Evolutionary conservation across 2,888 invertebrate species (phyloP), one percentile per base, ranked within the genome.

Genomic region (Campopleginae sp.): DNA sequence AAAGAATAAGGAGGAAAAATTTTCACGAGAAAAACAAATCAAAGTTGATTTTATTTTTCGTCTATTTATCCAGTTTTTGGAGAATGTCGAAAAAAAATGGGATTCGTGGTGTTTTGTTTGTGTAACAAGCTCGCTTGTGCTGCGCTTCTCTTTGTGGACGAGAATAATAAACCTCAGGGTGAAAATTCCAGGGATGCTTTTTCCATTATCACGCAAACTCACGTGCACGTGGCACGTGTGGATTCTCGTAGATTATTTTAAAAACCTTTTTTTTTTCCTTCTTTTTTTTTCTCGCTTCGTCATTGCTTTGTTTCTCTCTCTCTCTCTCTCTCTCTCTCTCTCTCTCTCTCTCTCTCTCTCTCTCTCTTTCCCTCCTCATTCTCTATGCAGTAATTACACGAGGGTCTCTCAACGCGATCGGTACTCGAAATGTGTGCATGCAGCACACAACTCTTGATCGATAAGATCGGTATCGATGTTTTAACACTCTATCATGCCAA

Each of bases 201-300:
- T 61, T 58, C 46, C 17, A 31, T 63, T 46, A 58, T 78, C 82
- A 78, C 82, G 82, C 77, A 82, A 82, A 77, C 63, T 77, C 71
- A 71, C 77, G 82, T 82, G 82, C 71, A 23, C 51, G 61, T 51
- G 63, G 63, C 77, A 65, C 48, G 71, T 54, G 68, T 63, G 38
- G 38, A 63, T 38, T 38, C 63, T 33, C 63, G 63, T 63, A 63
- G 42, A 63, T 46, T 68, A 44, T 70, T 68, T 58, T 14, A 58
- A 58, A 38, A 58, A 19, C 5, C 5, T 58, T 70, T 66, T 70
- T 81, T 81, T 76, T 71, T 1, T 68, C 27, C 0, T 68, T 27
- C 2, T 1, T 68, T 31, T 44, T 31, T 48, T 44, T 17, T 51
- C n/a, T 51, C 19, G 7, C 74, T 66, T 33, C 58, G 42, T 68